Base-by-base conservation (phyloP, 2,888 invertebrate genomes). In the Drosophila cognata region DNA sequence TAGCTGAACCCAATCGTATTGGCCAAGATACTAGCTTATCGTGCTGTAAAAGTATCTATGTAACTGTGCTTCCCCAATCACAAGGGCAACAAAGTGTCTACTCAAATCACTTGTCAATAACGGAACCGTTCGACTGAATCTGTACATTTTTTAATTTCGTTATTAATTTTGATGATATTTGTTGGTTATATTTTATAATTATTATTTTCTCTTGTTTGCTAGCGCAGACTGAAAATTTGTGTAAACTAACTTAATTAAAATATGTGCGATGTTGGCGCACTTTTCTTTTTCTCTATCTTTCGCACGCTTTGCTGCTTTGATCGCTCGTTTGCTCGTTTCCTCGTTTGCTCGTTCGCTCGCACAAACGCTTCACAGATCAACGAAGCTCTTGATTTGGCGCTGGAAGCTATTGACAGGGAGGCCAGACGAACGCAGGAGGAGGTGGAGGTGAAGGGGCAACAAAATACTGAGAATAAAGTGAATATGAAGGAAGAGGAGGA, bases 301-400 rank as follows among this genome's bases (percentile, higher is more conserved):
- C 70, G 82, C 77, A 84, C 80, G 77, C 73, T 82, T 75, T 66
- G 74, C 69, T 60, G 77, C 81, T 75, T 76, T 70, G 63, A 46
- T 76, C 70, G 70, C 81, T 78, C 67, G 70, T 59, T 64, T 70
- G 76, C 67, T 63, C 75, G 64, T 71, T 57, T 41, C 68, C 82
- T 78, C 63, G 68, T 58, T 64, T n/a, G 21, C 21, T 21, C 21
- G 21, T 21, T 21, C 72, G 77, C 68, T 64, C 75, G 63, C 59
- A 66, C 59, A 55, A 51, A 55, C 79, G 73, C 59, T 79, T 60
- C 69, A 78, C 93, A 95, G 95, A 95, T 95, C 70, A 93, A 95
- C 91, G 95, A 95, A 92, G 95, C 95, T 81, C 93, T 95, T 91
- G 95, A 95, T 91, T 92, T 95, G 91, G 95, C 95, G 84, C 95